Evolutionary conservation across 1,140 invertebrate species (phyloP), one percentile per base, ranked within the genome.

Genomic region (Myzus persicae): DNA sequence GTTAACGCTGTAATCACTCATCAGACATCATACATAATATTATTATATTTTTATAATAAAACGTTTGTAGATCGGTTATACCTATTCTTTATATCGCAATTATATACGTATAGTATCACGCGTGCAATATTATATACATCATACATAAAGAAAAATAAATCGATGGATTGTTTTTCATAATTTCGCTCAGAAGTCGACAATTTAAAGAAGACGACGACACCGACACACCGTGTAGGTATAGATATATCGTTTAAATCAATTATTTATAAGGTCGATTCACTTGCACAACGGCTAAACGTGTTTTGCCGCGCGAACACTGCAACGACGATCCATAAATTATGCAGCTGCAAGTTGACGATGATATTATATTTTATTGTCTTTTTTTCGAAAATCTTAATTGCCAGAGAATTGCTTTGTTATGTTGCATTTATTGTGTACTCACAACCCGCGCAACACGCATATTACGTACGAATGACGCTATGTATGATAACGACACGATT

Each of bases 321-420:
- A 24, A 84, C 40, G 82, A 40, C 82, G 38, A 84, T 84, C 82
- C 31, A 84, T 84, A 84, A 84, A 84, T 84, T 84, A 84, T 84
- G 40, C 82, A 42, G 82, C 7, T 84, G 82, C 38, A 11, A 84
- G 38, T 84, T 11, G 40, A 40, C 24, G 38, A 84, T 84, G 40
- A 84, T 84, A 42, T 84, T 42, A 31, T 76, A 76, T 84, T 84
- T 26, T 84, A 84, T 84, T 84, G 82, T 84, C 38, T 84, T 84
- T 36, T 82, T 26, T 26, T 84, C 8, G 22, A 84, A 42, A 42
- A 42, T 40, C 24, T 84, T 84, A 84, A 84, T 84, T 84, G 22
- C 8, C 40, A 42, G 8, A 84, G 9, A 26, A 84, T 84, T 84
- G 9, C 38, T 84, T 84, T 84, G 24, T 42, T 26, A 40, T 31